Conservation (phyloP, 2,113 vertebrate species). For the Rhinoderma darwinii region DNA sequence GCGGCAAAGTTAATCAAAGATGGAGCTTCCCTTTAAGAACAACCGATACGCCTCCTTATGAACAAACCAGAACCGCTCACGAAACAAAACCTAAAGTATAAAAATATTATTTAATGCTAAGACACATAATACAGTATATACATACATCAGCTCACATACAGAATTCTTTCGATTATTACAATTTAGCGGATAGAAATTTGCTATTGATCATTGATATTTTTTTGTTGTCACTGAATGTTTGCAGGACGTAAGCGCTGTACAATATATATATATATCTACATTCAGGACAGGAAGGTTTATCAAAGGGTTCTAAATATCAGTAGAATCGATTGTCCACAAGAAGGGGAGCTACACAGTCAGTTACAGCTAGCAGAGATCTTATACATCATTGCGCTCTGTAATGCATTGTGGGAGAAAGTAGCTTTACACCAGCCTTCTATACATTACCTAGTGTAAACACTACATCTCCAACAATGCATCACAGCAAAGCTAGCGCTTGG, state of each 20-base stretch:
- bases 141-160: neutral
- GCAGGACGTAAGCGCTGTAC: constrained; percentile 1
- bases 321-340: neutral
- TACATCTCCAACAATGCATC: neutral
- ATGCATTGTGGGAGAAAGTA: neutral
- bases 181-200: neutral
- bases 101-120: constrained; percentile 51
- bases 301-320: neutral
- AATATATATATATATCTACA: neutral
- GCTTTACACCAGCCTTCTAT: neutral
- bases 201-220: neutral
- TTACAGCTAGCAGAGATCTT: too few relatives aligned
- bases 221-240: neutral
- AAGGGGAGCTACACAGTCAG: too few relatives aligned
- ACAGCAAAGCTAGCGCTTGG: neutral
- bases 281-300: neutral
- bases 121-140: constrained; percentile 37
- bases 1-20: neutral
- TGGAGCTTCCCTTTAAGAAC: too few relatives aligned
- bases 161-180: neutral
- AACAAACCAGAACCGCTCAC: neutral
- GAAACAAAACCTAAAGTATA: neutral
- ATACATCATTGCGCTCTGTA: neutral
- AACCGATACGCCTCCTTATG: too few relatives aligned
- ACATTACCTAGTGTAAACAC: too few relatives aligned